phyloP scores from a whole-genome alignment of 2,888 invertebrate genomes.

The Odontothrips loti region DNA sequence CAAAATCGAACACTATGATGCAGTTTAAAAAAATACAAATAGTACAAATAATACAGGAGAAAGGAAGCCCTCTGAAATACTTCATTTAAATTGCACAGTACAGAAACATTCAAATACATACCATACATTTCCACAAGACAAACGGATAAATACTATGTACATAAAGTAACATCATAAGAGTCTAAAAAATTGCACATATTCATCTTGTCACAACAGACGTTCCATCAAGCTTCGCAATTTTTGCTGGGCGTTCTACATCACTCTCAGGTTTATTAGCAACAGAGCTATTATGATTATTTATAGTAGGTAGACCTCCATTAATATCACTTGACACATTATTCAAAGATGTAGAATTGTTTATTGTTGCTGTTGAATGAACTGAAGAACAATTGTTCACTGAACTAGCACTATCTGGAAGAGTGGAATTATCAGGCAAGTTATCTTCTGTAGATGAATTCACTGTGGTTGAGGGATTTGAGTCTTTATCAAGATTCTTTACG shows the following conservation, averaged over 20 bases:
- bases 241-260: not conserved
- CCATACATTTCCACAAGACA: not conserved
- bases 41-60: not conserved
- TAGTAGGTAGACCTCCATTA: not conserved
- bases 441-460: not conserved
- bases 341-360: not conserved
- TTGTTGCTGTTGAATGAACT: not conserved
- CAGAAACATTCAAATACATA: not conserved
- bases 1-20: not conserved
- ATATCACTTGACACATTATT: constrained; percentile 7
- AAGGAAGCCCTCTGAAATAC: not conserved
- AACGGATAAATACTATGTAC: constrained; percentile 8
- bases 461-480: not conserved
- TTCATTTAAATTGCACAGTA: not conserved
- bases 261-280: not conserved
- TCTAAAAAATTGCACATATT: not conserved
- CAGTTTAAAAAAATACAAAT: not conserved
- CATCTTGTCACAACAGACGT: not conserved
- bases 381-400: not conserved
- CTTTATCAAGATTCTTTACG: not conserved
- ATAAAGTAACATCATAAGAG: not conserved
- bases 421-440: not conserved
- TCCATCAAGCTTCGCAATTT: not conserved
- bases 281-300: not conserved
- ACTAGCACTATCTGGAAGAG: not conserved